Evolutionary conservation across 2,888 invertebrate genomes (phyloP).

Genomic region (Melinaea marsaeus): DNA sequence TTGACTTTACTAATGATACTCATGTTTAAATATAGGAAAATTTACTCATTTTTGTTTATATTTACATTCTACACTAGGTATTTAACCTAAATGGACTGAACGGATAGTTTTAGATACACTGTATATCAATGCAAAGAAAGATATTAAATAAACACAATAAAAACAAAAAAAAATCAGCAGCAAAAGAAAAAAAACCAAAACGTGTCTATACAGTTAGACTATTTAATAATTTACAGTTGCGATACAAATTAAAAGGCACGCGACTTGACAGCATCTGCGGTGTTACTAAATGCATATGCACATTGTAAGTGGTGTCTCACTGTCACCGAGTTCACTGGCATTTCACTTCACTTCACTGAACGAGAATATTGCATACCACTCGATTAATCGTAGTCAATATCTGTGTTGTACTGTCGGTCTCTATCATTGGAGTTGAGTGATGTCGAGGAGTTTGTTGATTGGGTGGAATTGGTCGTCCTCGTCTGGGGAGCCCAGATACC

Average conservation of each 20-base stretch:
- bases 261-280: conserved; percentile 12
- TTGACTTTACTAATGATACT: conserved; percentile 5
- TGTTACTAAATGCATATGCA: conserved; percentile 5
- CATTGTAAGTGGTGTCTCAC: background rate
- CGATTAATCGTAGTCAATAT: conserved; percentile 68
- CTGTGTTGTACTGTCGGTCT: conserved; percentile 65
- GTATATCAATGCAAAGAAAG: conserved; percentile 9
- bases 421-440: conserved; percentile 42
- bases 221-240: conserved; percentile 22
- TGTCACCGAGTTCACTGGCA: conserved; percentile 10
- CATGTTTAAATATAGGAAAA: conserved; percentile 27
- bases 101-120: conserved; percentile 1
- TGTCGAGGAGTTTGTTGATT: conserved; percentile 37
- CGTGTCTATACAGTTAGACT: conserved; percentile 14
- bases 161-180: conserved; percentile 13
- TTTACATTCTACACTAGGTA: conserved; percentile 14
- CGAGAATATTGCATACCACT: conserved; percentile 13
- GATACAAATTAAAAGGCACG: conserved; percentile 28
- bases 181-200: conserved; percentile 11
- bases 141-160: conserved; percentile 14
- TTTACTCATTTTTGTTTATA: conserved; percentile 21
- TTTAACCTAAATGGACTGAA: conserved; percentile 14
- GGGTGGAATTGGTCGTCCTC: conserved; percentile 39
- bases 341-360: conserved; percentile 10
- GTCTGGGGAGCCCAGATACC: conserved; percentile 45